phyloP scores from a whole-genome alignment of 2,113 vertebrate species.

The Brachyhypopomus gauderio region DNA sequence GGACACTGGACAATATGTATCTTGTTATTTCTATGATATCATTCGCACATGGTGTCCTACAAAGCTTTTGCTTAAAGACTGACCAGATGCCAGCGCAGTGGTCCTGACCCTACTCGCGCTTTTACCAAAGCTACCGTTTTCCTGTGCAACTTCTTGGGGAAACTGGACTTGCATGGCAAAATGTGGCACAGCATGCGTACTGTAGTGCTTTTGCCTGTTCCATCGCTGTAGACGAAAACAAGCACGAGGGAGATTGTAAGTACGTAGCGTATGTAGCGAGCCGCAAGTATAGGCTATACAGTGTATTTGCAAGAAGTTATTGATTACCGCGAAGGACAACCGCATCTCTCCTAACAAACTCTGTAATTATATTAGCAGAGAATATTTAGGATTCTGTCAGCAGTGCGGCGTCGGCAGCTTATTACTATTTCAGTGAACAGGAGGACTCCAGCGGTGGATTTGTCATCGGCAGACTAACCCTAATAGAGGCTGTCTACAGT shows the following conservation, averaged over 20 bases:
- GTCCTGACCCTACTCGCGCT: conserved; percentile 9
- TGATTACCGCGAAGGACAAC: conserved; percentile 68
- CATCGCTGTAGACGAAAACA: conserved; percentile 47
- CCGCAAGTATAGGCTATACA: conserved; percentile 61
- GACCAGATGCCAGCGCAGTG: conserved; percentile 17
- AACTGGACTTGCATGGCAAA: conserved; percentile 27
- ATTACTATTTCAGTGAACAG: conserved; percentile 23
- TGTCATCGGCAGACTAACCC: neutral
- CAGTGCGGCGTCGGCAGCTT: conserved; percentile 33
- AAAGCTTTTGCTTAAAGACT: too few relatives aligned
- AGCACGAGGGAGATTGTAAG: conserved; percentile 61
- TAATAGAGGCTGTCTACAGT: neutral
- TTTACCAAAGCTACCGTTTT: too few relatives aligned
- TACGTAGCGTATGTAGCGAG: conserved; percentile 59
- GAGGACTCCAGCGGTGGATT: too few relatives aligned
- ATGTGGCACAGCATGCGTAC: conserved; percentile 44
- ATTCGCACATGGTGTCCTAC: too few relatives aligned
- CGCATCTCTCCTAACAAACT: conserved; percentile 56
- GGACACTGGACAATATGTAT: too few relatives aligned
- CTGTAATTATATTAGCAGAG: conserved; percentile 52
- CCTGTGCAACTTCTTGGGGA: too few relatives aligned
- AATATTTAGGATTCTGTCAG: conserved; percentile 40
- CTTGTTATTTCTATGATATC: too few relatives aligned
- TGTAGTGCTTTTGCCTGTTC: conserved; percentile 25
- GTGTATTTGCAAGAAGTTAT: conserved; percentile 72